phyloP scores from a whole-genome alignment of 2,113 vertebrate species.

The Phoenicopterus ruber region DNA sequence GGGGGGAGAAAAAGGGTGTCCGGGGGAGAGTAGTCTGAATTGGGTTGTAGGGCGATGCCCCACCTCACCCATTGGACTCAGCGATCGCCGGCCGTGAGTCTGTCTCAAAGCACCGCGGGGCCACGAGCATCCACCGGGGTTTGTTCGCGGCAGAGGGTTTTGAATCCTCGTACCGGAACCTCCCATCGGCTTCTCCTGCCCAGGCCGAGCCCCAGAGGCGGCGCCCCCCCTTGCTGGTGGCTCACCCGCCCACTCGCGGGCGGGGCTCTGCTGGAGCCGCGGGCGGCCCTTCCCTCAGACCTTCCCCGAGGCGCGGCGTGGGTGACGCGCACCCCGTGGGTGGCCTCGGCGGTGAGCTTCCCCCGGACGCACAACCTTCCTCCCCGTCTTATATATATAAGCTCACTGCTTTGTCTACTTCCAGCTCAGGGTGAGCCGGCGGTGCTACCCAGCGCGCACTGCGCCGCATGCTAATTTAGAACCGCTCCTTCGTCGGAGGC shows the following conservation, averaged over 20 bases:
- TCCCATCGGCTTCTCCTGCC: slow-evolving; percentile 62
- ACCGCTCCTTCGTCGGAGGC: fast-evolving
- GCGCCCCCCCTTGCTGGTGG: slow-evolving; percentile 54
- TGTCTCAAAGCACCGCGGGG: slow-evolving; percentile 45
- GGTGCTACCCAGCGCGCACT: not conserved
- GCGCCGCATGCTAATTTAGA: fast-evolving
- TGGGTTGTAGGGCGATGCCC: slow-evolving; percentile 5
- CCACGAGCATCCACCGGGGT: not conserved
- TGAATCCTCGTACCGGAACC: too few species aligned
- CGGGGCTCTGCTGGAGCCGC: slow-evolving; percentile 12
- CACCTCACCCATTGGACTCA: slow-evolving; percentile 64
- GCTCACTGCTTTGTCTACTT: fast-evolving
- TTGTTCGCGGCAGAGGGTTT: too few species aligned
- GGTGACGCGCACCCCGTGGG: slow-evolving; percentile 29
- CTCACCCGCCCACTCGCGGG: slow-evolving; percentile 15
- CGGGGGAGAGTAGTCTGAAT: slow-evolving; percentile 61
- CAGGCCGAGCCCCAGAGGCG: not conserved
- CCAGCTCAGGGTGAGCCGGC: fast-evolving
- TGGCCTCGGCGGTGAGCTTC: slow-evolving; percentile 60
- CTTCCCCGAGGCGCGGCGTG: slow-evolving; percentile 47
- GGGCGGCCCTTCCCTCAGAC: slow-evolving; percentile 41
- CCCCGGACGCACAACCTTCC: fast-evolving
- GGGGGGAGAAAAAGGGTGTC: fast-evolving
- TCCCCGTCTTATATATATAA: fast-evolving
- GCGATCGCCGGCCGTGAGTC: slow-evolving; percentile 39